phyloP scores from a whole-genome alignment of 2,797 vertebrate species.

The Molossus alvarezi region DNA sequence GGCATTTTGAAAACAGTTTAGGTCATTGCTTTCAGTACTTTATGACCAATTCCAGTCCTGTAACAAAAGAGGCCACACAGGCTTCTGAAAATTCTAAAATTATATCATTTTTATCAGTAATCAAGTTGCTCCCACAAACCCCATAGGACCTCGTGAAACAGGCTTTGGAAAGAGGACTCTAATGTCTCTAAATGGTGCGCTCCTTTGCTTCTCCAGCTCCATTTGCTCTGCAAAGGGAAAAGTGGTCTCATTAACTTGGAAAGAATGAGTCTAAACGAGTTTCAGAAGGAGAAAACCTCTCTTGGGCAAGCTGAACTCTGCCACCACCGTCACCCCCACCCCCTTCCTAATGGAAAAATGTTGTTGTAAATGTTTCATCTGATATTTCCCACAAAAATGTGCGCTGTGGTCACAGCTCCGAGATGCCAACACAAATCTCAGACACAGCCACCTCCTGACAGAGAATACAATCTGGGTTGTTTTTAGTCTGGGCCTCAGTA shows the following conservation, averaged over 20 bases:
- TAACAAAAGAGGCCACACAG: conserved; percentile 55
- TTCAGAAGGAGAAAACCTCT: conserved; percentile 54
- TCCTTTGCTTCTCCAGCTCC: conserved; percentile 11
- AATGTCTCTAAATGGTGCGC: conserved; percentile 19
- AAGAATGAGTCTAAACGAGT: conserved; percentile 57
- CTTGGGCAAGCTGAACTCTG: not conserved
- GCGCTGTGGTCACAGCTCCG: conserved; percentile 47
- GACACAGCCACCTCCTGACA: not conserved
- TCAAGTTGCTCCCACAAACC: conserved; percentile 71
- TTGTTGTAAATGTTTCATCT: conserved; percentile 25
- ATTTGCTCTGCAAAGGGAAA: conserved; percentile 2
- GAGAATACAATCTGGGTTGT: conserved; percentile 19
- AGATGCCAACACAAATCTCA: conserved; percentile 70
- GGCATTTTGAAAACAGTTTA: conserved; percentile 57
- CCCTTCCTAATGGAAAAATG: conserved; percentile 53
- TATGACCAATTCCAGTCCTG: conserved; percentile 46
- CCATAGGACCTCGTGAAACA: conserved; percentile 17
- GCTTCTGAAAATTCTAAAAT: conserved; percentile 72
- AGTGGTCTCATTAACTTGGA: conserved; percentile 52
- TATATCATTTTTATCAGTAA: conserved; percentile 76
- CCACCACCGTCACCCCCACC: not conserved
- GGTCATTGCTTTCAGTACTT: not conserved
- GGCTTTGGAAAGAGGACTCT: conserved; percentile 51
- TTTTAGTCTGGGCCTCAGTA: conserved; percentile 57
- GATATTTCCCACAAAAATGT: conserved; percentile 76